phyloP scores from a whole-genome alignment of 2,888 invertebrate species.

The Molorchus minor region DNA sequence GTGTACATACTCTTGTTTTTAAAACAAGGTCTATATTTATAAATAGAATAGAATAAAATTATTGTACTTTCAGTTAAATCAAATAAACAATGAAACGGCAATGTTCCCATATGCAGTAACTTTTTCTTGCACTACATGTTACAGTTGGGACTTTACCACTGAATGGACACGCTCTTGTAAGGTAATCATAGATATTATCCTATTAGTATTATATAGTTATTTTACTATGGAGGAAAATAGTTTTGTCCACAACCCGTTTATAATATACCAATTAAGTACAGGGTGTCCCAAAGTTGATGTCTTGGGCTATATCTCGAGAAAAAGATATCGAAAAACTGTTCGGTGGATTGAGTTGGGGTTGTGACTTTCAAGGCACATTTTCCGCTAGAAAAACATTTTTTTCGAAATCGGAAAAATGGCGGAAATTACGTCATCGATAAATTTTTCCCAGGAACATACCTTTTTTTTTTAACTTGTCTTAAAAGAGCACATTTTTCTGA shows the following conservation, averaged over 20 bases:
- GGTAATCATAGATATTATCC: not conserved
- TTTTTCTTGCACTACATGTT: not conserved
- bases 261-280: not conserved
- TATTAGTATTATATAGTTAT: not conserved
- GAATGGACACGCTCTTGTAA: slow-evolving; percentile 5
- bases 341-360: too few relatives aligned
- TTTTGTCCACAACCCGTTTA: not conserved
- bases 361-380: too few relatives aligned
- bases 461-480: too few relatives aligned
- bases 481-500: too few relatives aligned
- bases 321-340: too few relatives aligned
- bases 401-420: too few relatives aligned
- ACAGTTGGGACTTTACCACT: not conserved
- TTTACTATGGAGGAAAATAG: not conserved
- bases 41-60: not conserved
- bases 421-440: too few relatives aligned
- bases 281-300: not conserved
- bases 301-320: too few relatives aligned
- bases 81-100: not conserved
- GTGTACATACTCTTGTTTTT: not conserved
- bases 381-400: too few relatives aligned
- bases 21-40: not conserved
- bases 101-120: not conserved
- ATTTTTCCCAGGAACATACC: too few relatives aligned
- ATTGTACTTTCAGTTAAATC: not conserved